Percentiles rank a stretch among this genome's conserved stretches.
Evolutionary conservation across 1,140 invertebrate species (phyloP).

Genomic region (Caenorhabditis remanei): DNA sequence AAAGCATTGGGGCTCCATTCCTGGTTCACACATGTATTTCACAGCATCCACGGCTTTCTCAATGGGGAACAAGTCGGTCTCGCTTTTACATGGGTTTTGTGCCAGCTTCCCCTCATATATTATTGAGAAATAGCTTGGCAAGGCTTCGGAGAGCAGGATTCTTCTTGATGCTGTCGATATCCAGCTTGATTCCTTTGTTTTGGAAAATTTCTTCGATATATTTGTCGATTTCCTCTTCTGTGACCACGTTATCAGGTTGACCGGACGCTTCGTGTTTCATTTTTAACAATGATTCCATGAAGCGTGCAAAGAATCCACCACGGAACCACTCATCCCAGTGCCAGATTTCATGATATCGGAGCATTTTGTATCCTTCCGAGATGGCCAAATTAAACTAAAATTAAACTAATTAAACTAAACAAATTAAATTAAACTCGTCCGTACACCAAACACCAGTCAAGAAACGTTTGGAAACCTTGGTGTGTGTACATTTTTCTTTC

Average conservation of each 20-base stretch:
- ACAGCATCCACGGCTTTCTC: too few relatives aligned
- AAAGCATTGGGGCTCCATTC: background rate
- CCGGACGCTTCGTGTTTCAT: background rate
- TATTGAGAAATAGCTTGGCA: background rate
- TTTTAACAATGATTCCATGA: background rate
- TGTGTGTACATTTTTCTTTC: background rate
- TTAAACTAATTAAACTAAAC: too few relatives aligned
- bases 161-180: background rate
- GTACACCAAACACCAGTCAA: background rate
- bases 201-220: background rate
- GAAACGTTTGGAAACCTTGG: background rate
- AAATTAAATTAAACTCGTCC: too few relatives aligned
- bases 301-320: background rate
- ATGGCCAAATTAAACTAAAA: background rate
- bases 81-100: background rate
- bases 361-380: background rate
- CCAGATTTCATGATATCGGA: background rate
- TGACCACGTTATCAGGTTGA: background rate
- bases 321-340: background rate
- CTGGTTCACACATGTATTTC: background rate
- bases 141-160: background rate
- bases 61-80: background rate
- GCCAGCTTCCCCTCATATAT: background rate
- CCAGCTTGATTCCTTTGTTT: background rate
- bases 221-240: background rate